Percentiles rank a stretch among this genome's conserved stretches.
phyloP scores from a whole-genome alignment of 2,797 vertebrate species.

The Hirundo rustica region DNA sequence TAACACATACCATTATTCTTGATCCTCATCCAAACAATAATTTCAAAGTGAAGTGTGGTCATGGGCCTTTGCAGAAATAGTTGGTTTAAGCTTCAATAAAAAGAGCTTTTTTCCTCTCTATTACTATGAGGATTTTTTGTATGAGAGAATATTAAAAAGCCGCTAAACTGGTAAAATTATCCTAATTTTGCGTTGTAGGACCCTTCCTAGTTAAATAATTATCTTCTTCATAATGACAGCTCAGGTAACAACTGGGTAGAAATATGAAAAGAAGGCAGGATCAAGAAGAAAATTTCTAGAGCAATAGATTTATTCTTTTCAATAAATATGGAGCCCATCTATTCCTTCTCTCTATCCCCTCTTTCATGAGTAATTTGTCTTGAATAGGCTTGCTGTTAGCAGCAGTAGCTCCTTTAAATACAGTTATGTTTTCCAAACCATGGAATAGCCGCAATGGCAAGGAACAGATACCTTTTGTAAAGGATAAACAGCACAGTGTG shows the following conservation, averaged over 20 bases:
- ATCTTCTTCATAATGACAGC: background rate
- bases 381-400: background rate
- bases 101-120: rapidly evolving
- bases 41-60: background rate
- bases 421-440: background rate
- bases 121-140: background rate
- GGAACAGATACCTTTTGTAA: background rate
- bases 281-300: background rate
- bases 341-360: background rate
- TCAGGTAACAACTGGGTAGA: background rate
- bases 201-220: background rate
- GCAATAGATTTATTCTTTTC: background rate
- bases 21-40: background rate
- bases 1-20: background rate
- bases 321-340: background rate
- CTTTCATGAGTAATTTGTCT: background rate
- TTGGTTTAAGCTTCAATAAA: background rate
- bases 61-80: background rate
- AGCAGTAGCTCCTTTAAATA: background rate
- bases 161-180: background rate
- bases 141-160: background rate
- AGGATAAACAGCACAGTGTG: background rate
- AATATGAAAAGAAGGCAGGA: background rate
- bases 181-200: background rate
- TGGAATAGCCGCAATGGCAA: background rate